Base-by-base conservation (phyloP, 2,888 invertebrate species). In the Agrilus mali region DNA sequence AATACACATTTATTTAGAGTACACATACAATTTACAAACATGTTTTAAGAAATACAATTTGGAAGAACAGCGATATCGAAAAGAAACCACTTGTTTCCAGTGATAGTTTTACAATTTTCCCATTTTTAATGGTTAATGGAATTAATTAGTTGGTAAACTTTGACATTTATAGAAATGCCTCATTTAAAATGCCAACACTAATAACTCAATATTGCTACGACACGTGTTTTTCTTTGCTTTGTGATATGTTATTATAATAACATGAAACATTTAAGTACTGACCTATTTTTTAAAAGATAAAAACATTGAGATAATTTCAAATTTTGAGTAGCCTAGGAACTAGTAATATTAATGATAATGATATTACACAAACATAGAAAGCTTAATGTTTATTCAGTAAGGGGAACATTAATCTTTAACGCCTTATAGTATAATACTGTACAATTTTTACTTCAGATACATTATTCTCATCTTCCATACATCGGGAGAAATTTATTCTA, bases 1-100 rank as follows among this genome's bases (percentile, higher is more conserved):
- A 27, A 27, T 27, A 27, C 27, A 27, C 27, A 27, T 27, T 27
- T 27, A 27, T 27, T 27, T 27, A 27, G 62, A 60, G 60, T 62
- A 64, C 62, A 64, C 60, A 62, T 60, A 61, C 52, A 63, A 61
- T 64, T 64, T 63, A 64, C 63, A 64, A 62, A 60, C 57, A 57
- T 16, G 44, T 31, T 48, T 46, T 36, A 40, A 41, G 43, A 41
- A 47, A 35, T 48, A 47, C 42, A 36, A 27, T 27, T 27, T 27
- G 27, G 27, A 27, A 27, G 27, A 27, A 27, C 27, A 27, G 27
- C 27, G 27, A 27, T 27, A 27, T 27, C 27, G 27, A 27, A 27
- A 27, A 27, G 27, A 27, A 27, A 27, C 27, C 27, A 27, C 27
- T 27, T 27, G 27, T 27, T 27, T 10, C 27, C 27, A 10, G 27